Evolutionary conservation across 2,113 vertebrate genomes (phyloP).

Genomic region (Ictidomys tridecemlineatus): DNA sequence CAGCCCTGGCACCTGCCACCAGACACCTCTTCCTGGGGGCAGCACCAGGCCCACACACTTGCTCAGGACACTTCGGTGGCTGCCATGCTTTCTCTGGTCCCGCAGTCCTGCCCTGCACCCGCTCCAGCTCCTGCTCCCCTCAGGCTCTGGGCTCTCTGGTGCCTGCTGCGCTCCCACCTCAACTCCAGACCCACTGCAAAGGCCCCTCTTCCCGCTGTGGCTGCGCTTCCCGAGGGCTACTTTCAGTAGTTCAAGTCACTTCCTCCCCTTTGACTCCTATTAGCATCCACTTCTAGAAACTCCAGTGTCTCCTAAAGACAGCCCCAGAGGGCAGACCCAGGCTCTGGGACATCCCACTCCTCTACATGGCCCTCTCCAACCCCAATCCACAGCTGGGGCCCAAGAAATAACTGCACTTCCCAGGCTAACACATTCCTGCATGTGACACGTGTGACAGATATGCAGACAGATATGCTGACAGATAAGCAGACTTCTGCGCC

Average conservation of each 20-base stretch:
- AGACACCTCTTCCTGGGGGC: neutral
- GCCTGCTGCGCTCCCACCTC: accelerated
- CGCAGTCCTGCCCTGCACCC: neutral
- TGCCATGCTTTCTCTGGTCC: neutral
- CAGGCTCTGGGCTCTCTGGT: no score
- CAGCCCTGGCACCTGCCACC: neutral
- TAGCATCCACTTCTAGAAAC: neutral
- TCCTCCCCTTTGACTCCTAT: neutral
- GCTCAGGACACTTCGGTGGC: no score
- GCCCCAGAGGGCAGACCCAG: neutral
- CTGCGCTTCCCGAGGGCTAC: no score
- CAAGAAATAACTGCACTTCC: neutral
- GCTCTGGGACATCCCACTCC: neutral
- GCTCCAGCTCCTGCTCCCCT: neutral
- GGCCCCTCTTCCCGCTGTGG: accelerated
- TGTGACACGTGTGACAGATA: no score
- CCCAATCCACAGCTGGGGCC: neutral
- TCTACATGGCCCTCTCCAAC: neutral
- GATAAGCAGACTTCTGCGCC: neutral
- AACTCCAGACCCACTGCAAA: neutral
- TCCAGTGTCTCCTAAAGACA: accelerated
- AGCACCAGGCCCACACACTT: neutral
- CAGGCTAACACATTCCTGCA: neutral
- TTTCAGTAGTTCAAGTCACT: neutral
- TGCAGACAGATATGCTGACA: no score